Conservation (phyloP, 2,888 invertebrate species). For the Leptopilina drosophilae region DNA sequence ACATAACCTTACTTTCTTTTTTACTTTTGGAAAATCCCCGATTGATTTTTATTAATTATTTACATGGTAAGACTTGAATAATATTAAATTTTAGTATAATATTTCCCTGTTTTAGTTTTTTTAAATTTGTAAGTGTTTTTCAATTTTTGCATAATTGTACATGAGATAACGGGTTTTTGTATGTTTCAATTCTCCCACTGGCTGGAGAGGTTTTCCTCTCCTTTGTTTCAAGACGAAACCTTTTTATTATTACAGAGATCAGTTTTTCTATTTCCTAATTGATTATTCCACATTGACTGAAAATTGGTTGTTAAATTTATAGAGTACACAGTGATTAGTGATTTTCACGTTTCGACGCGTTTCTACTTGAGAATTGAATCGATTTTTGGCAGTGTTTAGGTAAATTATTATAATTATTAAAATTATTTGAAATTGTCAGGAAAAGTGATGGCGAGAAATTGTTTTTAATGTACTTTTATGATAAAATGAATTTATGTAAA, state of each 20-base stretch:
- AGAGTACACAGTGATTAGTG: too few relatives aligned
- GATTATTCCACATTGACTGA: too few relatives aligned
- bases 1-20: constrained; percentile 20
- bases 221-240: constrained; percentile 1
- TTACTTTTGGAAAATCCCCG: background rate
- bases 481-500: constrained; percentile 2
- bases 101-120: background rate
- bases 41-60: constrained; percentile 3
- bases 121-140: background rate
- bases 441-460: background rate
- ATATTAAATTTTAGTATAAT: background rate
- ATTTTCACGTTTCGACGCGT: too few relatives aligned
- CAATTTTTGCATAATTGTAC: background rate
- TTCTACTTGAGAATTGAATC: background rate
- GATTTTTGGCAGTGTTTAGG: background rate
- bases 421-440: background rate
- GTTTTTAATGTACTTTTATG: background rate
- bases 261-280: background rate
- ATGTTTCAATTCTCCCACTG: constrained; percentile 3
- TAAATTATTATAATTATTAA: background rate
- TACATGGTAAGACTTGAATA: background rate
- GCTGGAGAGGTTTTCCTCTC: background rate
- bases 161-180: constrained; percentile 18
- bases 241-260: background rate
- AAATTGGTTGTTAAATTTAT: too few relatives aligned